Base-by-base conservation (phyloP, 1,140 invertebrate species). In the Neodiprion lecontei region DNA sequence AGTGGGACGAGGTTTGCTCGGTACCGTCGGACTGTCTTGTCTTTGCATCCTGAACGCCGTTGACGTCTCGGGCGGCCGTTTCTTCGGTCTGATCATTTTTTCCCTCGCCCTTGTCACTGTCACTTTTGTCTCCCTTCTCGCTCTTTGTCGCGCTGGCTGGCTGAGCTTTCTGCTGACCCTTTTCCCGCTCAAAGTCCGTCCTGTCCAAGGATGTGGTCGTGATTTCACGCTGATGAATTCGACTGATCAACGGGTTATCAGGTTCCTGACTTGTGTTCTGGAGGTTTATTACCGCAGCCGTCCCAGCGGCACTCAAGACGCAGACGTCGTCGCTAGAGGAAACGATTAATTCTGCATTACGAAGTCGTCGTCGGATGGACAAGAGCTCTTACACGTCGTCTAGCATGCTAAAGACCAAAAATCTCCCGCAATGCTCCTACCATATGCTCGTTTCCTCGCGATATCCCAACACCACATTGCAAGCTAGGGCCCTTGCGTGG, bases 401-500 rank as follows among this genome's bases (percentile, higher is more conserved):
- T 14, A 72, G 67, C 23, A 75, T 73, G 40, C 49, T 14, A 74
- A 67, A 71, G 28, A 40, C 28, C 28, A 40, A 40, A 40, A 40
- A 48, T 7, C 23, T 66, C 17, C 21, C 40, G 7, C 14, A 48
- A 50, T 66, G 40, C 68, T 84, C 84, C 91, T 89, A 96, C 95
- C 95, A 96, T 80, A 98, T 97, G 75, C 94, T 94, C 0, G 96
- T 96, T 65, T 93, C 91, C 89, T 99, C 97, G 72, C 91, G 91
- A 85, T 99, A 99, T 1, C 96, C 97, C 61, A 99, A 89, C 50
- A 99, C 96, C n/a, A 97, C 96, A 85, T 98, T 97, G 80, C 97
- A 99, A 11, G 93, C 94, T 50, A 99, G 88, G 17, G 96, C 94
- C 72, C 96, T 90, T 7, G 96, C 95, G 86, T 99, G 97, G 8